Percentiles rank a stretch among this genome's conserved stretches.
phyloP scores from a whole-genome alignment of 1,140 invertebrate species.

The Calephelis nemesis region DNA sequence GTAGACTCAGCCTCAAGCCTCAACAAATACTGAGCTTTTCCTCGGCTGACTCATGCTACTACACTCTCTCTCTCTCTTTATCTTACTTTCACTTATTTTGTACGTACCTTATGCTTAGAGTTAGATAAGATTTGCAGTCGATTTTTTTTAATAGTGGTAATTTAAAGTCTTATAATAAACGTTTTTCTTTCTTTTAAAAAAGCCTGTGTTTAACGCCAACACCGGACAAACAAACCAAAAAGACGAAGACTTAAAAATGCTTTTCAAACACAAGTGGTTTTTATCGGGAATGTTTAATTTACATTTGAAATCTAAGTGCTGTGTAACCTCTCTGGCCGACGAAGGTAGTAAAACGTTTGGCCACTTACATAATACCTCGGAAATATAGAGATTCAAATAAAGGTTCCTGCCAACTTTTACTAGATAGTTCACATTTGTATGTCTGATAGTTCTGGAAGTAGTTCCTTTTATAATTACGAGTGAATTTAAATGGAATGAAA shows the following conservation, averaged over 20 bases:
- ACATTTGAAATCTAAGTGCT: conserved; percentile 11
- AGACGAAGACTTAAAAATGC: neutral
- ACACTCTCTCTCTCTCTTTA: no score
- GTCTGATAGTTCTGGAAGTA: neutral
- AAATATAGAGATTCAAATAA: conserved; percentile 27
- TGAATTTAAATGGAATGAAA: neutral
- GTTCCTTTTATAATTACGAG: neutral
- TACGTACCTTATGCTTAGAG: no score
- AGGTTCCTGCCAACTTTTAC: conserved; percentile 22
- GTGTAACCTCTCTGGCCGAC: conserved; percentile 25
- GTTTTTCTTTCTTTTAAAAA: neutral
- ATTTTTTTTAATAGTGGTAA: neutral
- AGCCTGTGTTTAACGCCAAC: no score
- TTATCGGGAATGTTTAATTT: neutral
- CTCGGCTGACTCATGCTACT: no score
- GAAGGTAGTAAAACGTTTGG: conserved; percentile 34
- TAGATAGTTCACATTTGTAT: conserved; percentile 4
- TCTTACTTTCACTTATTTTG: no score
- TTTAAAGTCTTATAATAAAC: neutral
- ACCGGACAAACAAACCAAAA: no score
- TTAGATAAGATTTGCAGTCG: no score
- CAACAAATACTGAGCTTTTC: no score
- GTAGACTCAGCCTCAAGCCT: no score
- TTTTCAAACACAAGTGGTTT: neutral
- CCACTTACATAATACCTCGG: conserved; percentile 25